Evolutionary conservation across 2,113 vertebrate species (phyloP), one percentile per base, ranked within the genome.

Genomic region (Chunga burmeisteri): DNA sequence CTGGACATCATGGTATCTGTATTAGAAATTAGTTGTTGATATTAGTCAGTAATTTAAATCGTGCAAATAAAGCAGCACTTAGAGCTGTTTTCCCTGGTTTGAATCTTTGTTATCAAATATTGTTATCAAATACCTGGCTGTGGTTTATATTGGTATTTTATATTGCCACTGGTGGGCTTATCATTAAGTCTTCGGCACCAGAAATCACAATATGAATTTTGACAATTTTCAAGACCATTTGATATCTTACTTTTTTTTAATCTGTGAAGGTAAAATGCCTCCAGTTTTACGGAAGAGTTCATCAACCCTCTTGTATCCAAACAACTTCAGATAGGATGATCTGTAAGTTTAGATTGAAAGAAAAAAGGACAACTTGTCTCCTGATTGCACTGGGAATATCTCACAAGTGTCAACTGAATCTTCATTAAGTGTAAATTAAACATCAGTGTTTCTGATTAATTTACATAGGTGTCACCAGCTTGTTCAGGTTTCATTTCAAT

Each of bases 361-460:
- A 55, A 55, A 7, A 55, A 55, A 7, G 13, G 34, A 16, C 7
- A 70, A 80, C 7, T 44, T 78, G 2, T 42, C 34, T 94, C 11
- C 17, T 63, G 52, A 66, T 71, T 67, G 29, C 17, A 32, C 13
- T 50, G 40, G 36, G 20, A 66, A n/a, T 80, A 36, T 77, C 19
- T 80, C 53, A 44, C 22, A 53, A 52, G 8, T 29, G 56, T 74
- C 49, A 75, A 42, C 27, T 36, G 38, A 72, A 47, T 5, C 34
- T 52, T 72, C 34, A 59, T 1, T 52, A 34, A 65, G 14, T 62
- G 36, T 80, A 81, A 70, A 53, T 65, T 74, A 86, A 94, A 84
- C 34, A 87, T 81, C 50, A 68, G 46, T 77, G 65, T 74, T 80
- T 82, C 49, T 90, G 82, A 87, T 88, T 81, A 84, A 85, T 85